Percentiles rank a stretch among this genome's conserved stretches.
phyloP scores from a whole-genome alignment of 1,140 invertebrate genomes.

The Hetaerina americana region DNA sequence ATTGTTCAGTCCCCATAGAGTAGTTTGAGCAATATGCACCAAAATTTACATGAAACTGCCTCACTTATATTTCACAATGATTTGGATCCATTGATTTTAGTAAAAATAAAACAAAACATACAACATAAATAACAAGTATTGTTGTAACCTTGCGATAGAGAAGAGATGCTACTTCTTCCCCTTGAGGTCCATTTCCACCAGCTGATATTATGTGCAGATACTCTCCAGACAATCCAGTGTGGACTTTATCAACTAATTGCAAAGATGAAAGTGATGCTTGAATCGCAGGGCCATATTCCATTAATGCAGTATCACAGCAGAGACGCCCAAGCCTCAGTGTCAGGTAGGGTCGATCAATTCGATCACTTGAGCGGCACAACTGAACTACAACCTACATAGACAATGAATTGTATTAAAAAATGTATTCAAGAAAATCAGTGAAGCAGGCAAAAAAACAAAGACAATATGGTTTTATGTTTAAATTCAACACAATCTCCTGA shows the following conservation, averaged over 20 bases:
- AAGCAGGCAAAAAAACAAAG: no score
- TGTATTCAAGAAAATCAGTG: background rate
- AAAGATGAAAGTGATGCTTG: slow-evolving; percentile 57
- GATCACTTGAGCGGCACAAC: slow-evolving; percentile 45
- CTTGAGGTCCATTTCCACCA: background rate
- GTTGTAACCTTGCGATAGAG: slow-evolving; percentile 57
- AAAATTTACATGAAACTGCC: no score
- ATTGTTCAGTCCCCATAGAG: no score
- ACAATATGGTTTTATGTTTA: no score
- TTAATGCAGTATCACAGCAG: slow-evolving; percentile 57
- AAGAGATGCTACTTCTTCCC: slow-evolving; percentile 50
- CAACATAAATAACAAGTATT: no score
- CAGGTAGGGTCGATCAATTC: slow-evolving; percentile 57
- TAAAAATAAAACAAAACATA: no score
- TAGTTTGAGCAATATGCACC: no score
- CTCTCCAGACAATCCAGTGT: slow-evolving; percentile 53
- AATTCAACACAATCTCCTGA: no score
- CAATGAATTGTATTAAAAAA: no score
- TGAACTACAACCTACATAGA: slow-evolving; percentile 30
- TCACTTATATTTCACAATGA: no score
- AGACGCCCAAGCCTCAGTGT: slow-evolving; percentile 56
- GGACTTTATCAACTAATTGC: slow-evolving; percentile 66
- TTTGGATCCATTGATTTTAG: no score
- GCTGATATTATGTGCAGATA: slow-evolving; percentile 41
- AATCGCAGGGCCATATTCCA: slow-evolving; percentile 64